Conservation (phyloP, 1,140 invertebrate genomes). For the Adelges cooleyi region DNA sequence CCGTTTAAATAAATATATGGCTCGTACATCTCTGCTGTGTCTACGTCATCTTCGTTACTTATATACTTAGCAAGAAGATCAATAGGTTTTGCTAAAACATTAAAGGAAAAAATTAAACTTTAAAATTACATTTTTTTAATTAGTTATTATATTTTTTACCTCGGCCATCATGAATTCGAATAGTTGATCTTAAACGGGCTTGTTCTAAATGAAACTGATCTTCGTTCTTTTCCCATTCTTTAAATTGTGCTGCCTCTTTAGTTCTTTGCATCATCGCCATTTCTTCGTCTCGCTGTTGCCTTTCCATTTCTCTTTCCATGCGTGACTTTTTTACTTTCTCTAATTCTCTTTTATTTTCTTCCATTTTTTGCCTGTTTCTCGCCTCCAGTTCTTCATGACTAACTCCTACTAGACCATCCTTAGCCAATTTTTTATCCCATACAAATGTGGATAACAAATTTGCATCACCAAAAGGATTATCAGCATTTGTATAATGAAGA, state of each 20-base stretch:
- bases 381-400: slow-evolving; percentile 73
- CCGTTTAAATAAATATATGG: slow-evolving; percentile 94
- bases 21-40: slow-evolving; percentile 95
- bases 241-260: slow-evolving; percentile 88
- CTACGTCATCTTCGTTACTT: slow-evolving; percentile 78
- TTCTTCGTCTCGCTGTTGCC: slow-evolving; percentile 81
- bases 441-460: slow-evolving; percentile 87
- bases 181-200: slow-evolving; percentile 76
- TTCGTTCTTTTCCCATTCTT: slow-evolving; percentile 89
- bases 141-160: slow-evolving; percentile 30
- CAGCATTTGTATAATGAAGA: slow-evolving; percentile 90
- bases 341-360: slow-evolving; percentile 78
- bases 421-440: slow-evolving; percentile 92
- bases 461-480: slow-evolving; percentile 97
- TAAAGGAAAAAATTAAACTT: neutral
- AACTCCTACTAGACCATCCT: slow-evolving; percentile 76
- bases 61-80: slow-evolving; percentile 96
- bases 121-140: neutral
- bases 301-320: slow-evolving; percentile 77
- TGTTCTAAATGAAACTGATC: slow-evolving; percentile 87
- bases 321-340: slow-evolving; percentile 84
- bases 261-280: slow-evolving; percentile 74
- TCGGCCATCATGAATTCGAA: slow-evolving; percentile 88
- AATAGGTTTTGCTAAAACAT: slow-evolving; percentile 83
- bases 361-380: slow-evolving; percentile 71